Evolutionary conservation across 2,888 invertebrate species (phyloP).

Genomic region (Orthosia gracilis): DNA sequence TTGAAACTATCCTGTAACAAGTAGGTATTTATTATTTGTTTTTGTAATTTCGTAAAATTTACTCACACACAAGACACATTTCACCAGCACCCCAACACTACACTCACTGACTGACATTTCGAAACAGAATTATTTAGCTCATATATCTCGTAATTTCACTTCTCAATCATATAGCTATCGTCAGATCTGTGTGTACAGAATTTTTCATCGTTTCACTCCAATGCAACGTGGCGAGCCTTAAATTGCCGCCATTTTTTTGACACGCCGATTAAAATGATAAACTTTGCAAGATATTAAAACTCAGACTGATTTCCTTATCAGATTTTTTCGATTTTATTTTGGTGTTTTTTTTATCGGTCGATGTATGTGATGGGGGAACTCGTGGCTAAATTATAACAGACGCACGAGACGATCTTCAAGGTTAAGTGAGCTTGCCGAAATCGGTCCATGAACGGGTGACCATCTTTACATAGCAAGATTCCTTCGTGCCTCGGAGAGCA

Average conservation of each 20-base stretch:
- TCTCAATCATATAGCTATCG: slow-evolving; percentile 73
- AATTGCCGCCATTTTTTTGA: slow-evolving; percentile 72
- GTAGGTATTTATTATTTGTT: too few species aligned
- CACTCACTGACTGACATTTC: slow-evolving; percentile 45
- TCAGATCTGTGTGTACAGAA: slow-evolving; percentile 69
- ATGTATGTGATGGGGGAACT: too few species aligned
- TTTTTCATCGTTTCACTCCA: slow-evolving; percentile 70
- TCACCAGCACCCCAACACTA: slow-evolving; percentile 16
- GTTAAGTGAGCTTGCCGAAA: too few species aligned
- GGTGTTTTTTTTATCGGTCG: not conserved
- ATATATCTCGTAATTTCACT: slow-evolving; percentile 70
- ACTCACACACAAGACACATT: not conserved
- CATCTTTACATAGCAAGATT: too few species aligned
- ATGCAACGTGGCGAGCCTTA: slow-evolving; percentile 43
- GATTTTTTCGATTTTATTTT: slow-evolving; percentile 23
- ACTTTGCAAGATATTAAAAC: slow-evolving; percentile 61
- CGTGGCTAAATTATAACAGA: too few species aligned
- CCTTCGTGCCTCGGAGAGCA: too few species aligned
- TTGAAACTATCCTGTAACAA: too few species aligned
- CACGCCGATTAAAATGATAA: slow-evolving; percentile 77
- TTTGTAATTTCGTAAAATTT: not conserved
- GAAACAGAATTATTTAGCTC: slow-evolving; percentile 67
- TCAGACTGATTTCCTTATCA: slow-evolving; percentile 42
- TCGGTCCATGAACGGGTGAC: too few species aligned
- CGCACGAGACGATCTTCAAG: too few species aligned